Evolutionary conservation across 2,797 vertebrate species (phyloP).

Genomic region (Valencia hispanica): DNA sequence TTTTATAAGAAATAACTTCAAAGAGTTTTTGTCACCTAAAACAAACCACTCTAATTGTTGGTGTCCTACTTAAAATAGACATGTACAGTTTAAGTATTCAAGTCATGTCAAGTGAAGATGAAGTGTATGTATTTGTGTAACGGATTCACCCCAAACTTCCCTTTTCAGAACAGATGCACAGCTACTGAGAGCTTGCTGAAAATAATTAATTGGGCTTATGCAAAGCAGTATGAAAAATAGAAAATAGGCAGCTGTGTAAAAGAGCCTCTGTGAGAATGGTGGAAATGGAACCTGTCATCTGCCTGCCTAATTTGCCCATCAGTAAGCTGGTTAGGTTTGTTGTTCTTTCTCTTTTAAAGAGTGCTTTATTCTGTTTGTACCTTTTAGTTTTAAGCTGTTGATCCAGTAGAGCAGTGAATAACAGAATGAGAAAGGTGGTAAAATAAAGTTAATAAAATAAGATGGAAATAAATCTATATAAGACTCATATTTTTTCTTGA

Average conservation of each 20-base stretch:
- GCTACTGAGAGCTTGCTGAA: constrained; percentile 63
- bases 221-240: constrained; percentile 49
- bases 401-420: background rate
- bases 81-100: background rate
- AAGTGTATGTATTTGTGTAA: background rate
- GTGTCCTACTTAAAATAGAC: background rate
- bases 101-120: background rate
- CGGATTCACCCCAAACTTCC: background rate
- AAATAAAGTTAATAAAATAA: no score
- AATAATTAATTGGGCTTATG: constrained; percentile 59
- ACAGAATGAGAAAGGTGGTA: background rate
- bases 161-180: constrained; percentile 47
- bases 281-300: background rate
- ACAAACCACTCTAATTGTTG: background rate
- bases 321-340: background rate
- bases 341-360: background rate
- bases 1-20: no score
- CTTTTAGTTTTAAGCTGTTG: background rate
- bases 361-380: background rate
- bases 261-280: constrained; percentile 33
- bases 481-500: background rate
- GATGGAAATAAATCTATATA: no score
- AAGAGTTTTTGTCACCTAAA: background rate
- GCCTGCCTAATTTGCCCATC: background rate
- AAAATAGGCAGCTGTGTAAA: constrained; percentile 43